Conservation (phyloP, 2,797 vertebrate species). For the Cryptoblepharus egeriae region DNA sequence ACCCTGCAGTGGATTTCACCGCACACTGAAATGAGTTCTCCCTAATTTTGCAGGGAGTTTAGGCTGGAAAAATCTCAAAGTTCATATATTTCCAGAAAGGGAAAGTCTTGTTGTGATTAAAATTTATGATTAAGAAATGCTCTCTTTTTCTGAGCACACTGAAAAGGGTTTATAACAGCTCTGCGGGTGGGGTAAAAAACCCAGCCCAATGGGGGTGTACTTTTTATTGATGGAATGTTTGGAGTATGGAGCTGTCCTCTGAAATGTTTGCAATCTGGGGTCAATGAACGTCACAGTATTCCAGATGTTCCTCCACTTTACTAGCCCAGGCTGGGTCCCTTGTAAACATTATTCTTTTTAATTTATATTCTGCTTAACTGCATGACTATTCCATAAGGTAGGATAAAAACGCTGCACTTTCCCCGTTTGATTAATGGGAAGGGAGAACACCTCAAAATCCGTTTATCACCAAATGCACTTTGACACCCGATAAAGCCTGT, state of each 20-base stretch:
- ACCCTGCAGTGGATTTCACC: too few species aligned
- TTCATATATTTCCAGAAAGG: too few species aligned
- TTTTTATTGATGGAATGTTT: neutral
- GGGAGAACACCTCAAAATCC: slow-evolving; percentile 46
- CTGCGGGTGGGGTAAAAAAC: neutral
- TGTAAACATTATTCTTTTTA: slow-evolving; percentile 39
- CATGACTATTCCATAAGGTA: slow-evolving; percentile 30
- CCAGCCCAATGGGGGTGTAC: neutral
- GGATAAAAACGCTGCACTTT: slow-evolving; percentile 50
- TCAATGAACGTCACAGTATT: slow-evolving; percentile 31
- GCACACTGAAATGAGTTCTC: too few species aligned
- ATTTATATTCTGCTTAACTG: slow-evolving; percentile 60
- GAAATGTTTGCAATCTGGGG: neutral
- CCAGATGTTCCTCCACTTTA: slow-evolving; percentile 20
- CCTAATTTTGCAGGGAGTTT: too few species aligned
- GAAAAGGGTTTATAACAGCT: too few species aligned
- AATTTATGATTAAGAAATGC: too few species aligned
- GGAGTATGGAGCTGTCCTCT: neutral
- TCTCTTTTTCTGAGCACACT: too few species aligned
- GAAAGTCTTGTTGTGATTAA: too few species aligned
- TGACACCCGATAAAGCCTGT: slow-evolving; percentile 62
- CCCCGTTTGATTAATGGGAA: slow-evolving; percentile 58
- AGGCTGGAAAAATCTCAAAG: too few species aligned
- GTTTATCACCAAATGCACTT: slow-evolving; percentile 59
- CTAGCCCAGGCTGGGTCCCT: slow-evolving; percentile 29